phyloP scores from a whole-genome alignment of 2,113 vertebrate genomes.

The Xiphophorus couchianus region DNA sequence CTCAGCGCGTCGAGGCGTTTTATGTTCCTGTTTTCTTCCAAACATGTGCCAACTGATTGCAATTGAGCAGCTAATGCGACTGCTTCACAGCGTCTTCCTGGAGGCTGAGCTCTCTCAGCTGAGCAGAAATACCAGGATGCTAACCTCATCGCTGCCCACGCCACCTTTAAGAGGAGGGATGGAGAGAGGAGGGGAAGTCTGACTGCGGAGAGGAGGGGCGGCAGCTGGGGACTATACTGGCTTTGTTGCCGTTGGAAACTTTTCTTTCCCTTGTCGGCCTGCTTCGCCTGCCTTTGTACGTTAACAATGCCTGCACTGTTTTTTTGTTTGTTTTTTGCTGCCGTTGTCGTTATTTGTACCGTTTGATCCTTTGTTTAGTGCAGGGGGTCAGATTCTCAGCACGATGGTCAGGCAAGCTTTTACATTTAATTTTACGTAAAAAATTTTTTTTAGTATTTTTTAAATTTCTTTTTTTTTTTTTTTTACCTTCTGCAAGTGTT shows the following conservation, averaged over 20 bases:
- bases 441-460: no score
- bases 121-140: slow-evolving; percentile 63
- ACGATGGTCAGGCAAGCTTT: neutral
- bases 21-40: neutral
- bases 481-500: neutral
- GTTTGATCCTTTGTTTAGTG: slow-evolving; percentile 3
- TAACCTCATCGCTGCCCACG: slow-evolving; percentile 69
- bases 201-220: slow-evolving; percentile 23
- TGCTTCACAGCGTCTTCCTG: slow-evolving; percentile 44
- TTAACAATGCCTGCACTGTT: slow-evolving; percentile 56
- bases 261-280: slow-evolving; percentile 44
- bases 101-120: slow-evolving; percentile 55
- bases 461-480: neutral
- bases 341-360: slow-evolving; percentile 6
- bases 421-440: neutral
- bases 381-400: neutral
- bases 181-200: slow-evolving; percentile 39
- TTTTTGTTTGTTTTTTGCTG: neutral
- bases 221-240: slow-evolving; percentile 58
- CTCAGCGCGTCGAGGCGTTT: neutral
- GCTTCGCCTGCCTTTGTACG: slow-evolving; percentile 50
- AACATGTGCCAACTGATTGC: neutral
- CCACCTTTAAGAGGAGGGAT: slow-evolving; percentile 38
- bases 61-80: slow-evolving; percentile 13
- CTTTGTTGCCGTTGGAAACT: slow-evolving; percentile 71